phyloP scores from a whole-genome alignment of 2,888 invertebrate genomes.

The Scelioninae gen. 2 region DNA sequence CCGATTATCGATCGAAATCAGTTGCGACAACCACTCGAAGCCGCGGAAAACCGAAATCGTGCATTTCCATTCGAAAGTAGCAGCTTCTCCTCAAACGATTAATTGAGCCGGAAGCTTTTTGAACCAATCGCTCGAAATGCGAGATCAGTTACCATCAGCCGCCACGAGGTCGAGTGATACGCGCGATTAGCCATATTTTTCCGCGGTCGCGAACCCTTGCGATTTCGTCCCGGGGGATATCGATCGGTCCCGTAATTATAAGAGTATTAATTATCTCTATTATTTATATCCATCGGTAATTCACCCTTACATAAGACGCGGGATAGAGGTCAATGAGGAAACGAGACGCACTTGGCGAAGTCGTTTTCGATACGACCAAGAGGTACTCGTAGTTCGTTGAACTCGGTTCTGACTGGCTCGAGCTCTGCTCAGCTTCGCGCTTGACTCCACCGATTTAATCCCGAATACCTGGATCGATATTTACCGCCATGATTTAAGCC shows the following conservation, averaged over 20 bases:
- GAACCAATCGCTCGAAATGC: too few species aligned
- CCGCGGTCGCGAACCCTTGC: neutral
- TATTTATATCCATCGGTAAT: constrained; percentile 51
- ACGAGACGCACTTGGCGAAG: constrained; percentile 61
- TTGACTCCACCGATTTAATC: constrained; percentile 62
- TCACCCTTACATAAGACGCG: constrained; percentile 49
- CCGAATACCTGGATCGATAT: constrained; percentile 62
- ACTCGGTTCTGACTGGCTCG: constrained; percentile 61
- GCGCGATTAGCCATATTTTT: constrained; percentile 13
- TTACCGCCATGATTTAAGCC: constrained; percentile 59
- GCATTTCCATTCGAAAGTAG: too few species aligned
- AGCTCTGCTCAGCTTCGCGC: constrained; percentile 59
- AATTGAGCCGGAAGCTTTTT: too few species aligned
- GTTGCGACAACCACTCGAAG: too few species aligned
- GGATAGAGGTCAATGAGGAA: constrained; percentile 63
- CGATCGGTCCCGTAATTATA: constrained; percentile 42
- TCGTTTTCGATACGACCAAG: constrained; percentile 60
- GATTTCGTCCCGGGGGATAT: constrained; percentile 21
- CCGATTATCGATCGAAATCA: too few species aligned
- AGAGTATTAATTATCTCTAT: constrained; percentile 56
- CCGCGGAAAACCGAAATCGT: too few species aligned
- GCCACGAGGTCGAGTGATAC: too few species aligned
- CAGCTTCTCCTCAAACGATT: too few species aligned
- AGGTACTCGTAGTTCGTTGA: constrained; percentile 63
- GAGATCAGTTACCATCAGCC: too few species aligned